Evolutionary conservation across 2,888 invertebrate genomes (phyloP).

Genomic region (Dryococelus australis): DNA sequence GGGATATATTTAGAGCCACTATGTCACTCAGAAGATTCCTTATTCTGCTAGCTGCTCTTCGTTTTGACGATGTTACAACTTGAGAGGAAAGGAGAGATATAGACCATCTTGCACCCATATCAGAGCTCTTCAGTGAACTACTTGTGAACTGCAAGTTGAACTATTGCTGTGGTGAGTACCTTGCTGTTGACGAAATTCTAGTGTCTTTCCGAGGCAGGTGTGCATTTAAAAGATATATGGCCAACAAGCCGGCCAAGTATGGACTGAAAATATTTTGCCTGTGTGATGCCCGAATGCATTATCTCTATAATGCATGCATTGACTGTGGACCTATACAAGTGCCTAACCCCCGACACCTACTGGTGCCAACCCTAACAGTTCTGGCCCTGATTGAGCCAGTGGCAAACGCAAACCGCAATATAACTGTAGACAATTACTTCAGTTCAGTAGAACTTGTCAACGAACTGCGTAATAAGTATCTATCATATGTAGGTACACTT

Average conservation of each 20-base stretch:
- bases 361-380: too few species aligned
- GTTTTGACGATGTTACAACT: background rate
- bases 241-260: too few species aligned
- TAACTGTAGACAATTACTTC: background rate
- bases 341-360: too few species aligned
- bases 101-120: background rate
- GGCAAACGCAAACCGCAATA: background rate
- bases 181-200: too few species aligned
- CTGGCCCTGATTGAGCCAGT: background rate
- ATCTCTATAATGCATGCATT: background rate
- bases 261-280: background rate
- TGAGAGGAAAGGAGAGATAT: background rate
- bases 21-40: background rate
- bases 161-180: background rate
- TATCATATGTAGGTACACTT: constrained; percentile 4
- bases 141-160: background rate
- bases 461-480: background rate
- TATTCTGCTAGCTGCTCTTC: too few species aligned
- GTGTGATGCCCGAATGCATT: background rate
- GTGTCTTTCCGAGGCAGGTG: too few species aligned
- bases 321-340: too few species aligned
- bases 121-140: background rate
- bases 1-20: background rate
- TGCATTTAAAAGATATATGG: too few species aligned
- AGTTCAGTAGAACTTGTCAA: background rate